Conservation (phyloP, 2,797 vertebrate genomes). For the Cryptoblepharus egeriae region DNA sequence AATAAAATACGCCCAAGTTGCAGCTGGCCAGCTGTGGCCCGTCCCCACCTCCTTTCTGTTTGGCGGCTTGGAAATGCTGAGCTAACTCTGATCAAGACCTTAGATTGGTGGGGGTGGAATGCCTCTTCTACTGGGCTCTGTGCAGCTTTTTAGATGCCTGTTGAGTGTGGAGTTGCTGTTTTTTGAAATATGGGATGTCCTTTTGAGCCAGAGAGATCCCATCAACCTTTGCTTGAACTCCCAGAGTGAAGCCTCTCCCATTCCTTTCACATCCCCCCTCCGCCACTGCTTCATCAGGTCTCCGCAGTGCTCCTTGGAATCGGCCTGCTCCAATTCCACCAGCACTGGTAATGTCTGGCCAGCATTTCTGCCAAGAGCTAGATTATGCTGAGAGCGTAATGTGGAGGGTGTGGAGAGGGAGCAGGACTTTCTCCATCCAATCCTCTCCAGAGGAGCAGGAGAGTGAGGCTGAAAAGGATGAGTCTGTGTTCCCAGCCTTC, state of each 20-base stretch:
- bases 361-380: slow-evolving; percentile 74
- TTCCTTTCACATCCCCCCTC: slow-evolving; percentile 6
- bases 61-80: not conserved
- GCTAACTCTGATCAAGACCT: not conserved
- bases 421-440: slow-evolving; percentile 77
- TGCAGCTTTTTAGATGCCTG: not conserved
- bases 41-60: not conserved
- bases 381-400: slow-evolving; percentile 65
- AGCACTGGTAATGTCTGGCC: slow-evolving; percentile 80
- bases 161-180: not conserved
- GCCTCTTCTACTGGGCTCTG: not conserved
- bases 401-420: slow-evolving; percentile 74
- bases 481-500: slow-evolving; percentile 57
- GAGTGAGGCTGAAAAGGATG: slow-evolving; percentile 73
- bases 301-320: slow-evolving; percentile 70
- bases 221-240: slow-evolving; percentile 4
- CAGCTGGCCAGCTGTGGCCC: slow-evolving; percentile 16
- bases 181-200: not conserved
- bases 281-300: slow-evolving; percentile 58
- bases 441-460: slow-evolving; percentile 73
- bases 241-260: not conserved
- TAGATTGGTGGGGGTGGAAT: not conserved
- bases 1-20: not conserved
- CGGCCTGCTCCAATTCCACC: slow-evolving; percentile 69
- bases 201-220: slow-evolving; percentile 1